Evolutionary conservation across 1,140 invertebrate species (phyloP), one percentile per base, ranked within the genome.

Genomic region (Chrysoperla carnea): DNA sequence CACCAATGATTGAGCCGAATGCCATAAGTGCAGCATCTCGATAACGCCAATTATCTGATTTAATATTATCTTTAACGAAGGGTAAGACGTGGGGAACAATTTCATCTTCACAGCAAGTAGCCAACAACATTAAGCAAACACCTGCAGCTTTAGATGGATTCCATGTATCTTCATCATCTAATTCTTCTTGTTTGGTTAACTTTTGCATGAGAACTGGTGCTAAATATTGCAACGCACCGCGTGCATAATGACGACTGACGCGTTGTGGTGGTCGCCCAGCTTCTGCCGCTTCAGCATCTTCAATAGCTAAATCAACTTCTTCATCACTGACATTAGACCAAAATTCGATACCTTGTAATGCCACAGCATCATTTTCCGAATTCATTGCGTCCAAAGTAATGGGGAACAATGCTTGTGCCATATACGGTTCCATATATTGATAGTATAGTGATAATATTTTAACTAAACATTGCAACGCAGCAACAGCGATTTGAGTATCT

Each of bases 241-340:
- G 86, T 14, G 93, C 93, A 70, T 98, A 99, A 63, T 83, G 82
- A 46, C 82, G 73, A 5, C 90, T 95, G 4, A 85, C 86, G 55
- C 86, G 76, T 17, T 79, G 72, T 15, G 94, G 93, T n/a, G 89
- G 82, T 45, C 84, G 69, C 36, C 93, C 93, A 51, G 81, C 75
- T 63, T 99, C 93, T 28, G 70, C 68, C 28, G 93, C 93, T 68
- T 99, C 95, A 35, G 81, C 81, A 48, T 87, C 84, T 64, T 98
- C 93, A 59, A 96, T 90, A 5, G 85, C 78, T 47, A 99, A 67
- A 65, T 97, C 93, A 23, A 97, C 88, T 69, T 99, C 96, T 67
- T 98, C 95, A 66, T 99, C 96, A 56, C 94, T 95, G 0, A 99
- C 94, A 57, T 95, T 98, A 0, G 94, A 99, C 96, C 96, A 99